Evolutionary conservation across 2,113 vertebrate species (phyloP), one percentile per base, ranked within the genome.

Genomic region (Panthera tigris): DNA sequence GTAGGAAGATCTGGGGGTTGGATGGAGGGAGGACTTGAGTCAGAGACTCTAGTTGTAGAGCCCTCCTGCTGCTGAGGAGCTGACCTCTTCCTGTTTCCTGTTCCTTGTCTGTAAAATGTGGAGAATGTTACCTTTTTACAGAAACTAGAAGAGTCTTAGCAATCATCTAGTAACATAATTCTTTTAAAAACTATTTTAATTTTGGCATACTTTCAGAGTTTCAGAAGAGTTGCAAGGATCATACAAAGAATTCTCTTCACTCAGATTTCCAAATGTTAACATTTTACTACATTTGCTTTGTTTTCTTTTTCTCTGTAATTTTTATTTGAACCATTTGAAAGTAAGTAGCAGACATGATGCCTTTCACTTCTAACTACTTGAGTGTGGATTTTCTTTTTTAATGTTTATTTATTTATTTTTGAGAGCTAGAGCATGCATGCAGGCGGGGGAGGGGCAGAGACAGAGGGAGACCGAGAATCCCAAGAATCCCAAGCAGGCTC

Each of bases 171-270:
- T 74, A 78, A 73, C 13, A 63, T 48, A 69, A 33, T 16, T 91
- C 7, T 93, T 84, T n/a, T 61, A 63, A 89, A 97, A 90, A 79
- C 11, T 25, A 31, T 57, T 74, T 71, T 63, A 23, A 52, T 90
- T 97, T 95, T 91, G 91, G 71, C 57, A 61, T 48, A 90, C 55
- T 79, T 97, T 92, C 69, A 91, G 80, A 69, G 45, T 93, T 96
- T 95, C 71, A 50, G 78, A 80, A 97, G 89, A 96, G 89, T 89
- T 93, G 45, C 81, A 97, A 79, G 39, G 79, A 55, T 90, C 63
- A 18, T 85, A 76, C 89, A 66, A 71, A 96, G 91, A 94, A 85
- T 81, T 66, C 36, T 92, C 66, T 88, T 69, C 68, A 65, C 7
- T 74, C 39, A 57, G 23, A 74, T 96, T 87, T 39, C 57, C 39